These are phyloP conservation scores for Philereme transversata DNA, from an alignment of 2,888 invertebrate species.

Conservation along the genomic window DNA sequence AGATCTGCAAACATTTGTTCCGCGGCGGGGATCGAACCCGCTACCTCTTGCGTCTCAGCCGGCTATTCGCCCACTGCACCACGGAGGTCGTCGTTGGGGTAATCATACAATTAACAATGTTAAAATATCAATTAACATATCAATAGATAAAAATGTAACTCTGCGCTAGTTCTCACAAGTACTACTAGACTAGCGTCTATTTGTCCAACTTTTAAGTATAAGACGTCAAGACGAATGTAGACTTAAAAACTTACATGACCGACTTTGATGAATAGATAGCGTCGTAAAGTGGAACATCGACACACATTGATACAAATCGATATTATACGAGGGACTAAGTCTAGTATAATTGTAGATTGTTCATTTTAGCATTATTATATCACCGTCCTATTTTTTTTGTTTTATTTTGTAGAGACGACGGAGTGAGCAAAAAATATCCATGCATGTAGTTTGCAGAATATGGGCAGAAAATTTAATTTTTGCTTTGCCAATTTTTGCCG, in stretches of 20 bases:
- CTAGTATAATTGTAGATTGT: constrained; percentile 18
- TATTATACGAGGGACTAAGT: constrained; percentile 29
- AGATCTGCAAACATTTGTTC: no score
- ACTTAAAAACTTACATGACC: constrained; percentile 42
- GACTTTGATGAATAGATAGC: constrained; percentile 42
- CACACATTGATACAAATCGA: constrained; percentile 40
- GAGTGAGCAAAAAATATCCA: constrained; percentile 8
- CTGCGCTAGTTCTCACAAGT: constrained; percentile 10
- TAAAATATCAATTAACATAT: no score
- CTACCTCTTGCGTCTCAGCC: no score
- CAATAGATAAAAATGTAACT: constrained; percentile 7
- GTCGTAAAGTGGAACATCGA: constrained; percentile 37
- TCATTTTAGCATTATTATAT: constrained; percentile 20
- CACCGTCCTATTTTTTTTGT: neutral
- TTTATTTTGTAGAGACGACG: constrained; percentile 7
- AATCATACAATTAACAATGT: no score
- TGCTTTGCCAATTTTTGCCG: neutral
- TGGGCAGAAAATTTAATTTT: neutral
- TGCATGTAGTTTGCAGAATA: constrained; percentile 11
- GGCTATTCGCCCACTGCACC: no score
- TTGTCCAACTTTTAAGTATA: constrained; percentile 22
- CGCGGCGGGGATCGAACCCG: no score
- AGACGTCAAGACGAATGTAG: constrained; percentile 22
- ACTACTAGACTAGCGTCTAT: constrained; percentile 13
- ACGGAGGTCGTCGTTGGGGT: no score